Percentiles rank a stretch among this genome's conserved stretches.
phyloP scores from a whole-genome alignment of 64 coral and sea anemone species.

The Astreopora myriophthalma region DNA sequence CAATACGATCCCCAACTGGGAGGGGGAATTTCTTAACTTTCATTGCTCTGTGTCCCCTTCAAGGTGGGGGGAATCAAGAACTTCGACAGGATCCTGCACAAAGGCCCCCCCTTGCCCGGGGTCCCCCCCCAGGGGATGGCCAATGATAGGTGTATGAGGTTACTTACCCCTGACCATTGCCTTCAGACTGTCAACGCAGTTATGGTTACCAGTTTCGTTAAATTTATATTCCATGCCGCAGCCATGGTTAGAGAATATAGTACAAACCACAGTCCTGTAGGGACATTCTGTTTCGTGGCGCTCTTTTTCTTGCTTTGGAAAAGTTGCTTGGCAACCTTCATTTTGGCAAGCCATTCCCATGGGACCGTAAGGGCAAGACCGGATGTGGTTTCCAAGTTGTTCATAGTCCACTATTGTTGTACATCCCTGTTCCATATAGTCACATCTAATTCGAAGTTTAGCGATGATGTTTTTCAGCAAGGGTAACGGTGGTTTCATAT shows the following conservation, averaged over 20 bases:
- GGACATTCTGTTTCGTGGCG: slow-evolving; percentile 30
- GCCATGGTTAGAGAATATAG: not conserved
- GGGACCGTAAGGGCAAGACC: not conserved
- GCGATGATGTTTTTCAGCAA: slow-evolving; percentile 59
- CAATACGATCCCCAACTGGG: too few species aligned
- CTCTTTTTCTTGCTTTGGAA: slow-evolving; percentile 16
- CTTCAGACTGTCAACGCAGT: slow-evolving; percentile 14
- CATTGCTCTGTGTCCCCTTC: too few species aligned
- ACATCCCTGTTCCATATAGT: slow-evolving; percentile 31
- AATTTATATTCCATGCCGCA: slow-evolving; percentile 45
- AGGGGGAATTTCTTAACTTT: too few species aligned
- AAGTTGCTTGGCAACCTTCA: slow-evolving; percentile 12
- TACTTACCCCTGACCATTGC: not conserved
- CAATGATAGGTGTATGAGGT: not conserved
- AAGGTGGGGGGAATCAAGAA: too few species aligned
- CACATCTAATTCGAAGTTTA: slow-evolving; percentile 51
- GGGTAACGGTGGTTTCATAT: slow-evolving; percentile 35
- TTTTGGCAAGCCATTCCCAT: not conserved
- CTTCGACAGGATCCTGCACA: too few species aligned
- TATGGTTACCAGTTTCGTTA: slow-evolving; percentile 10
- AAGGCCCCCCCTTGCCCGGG: too few species aligned
- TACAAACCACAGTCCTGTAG: slow-evolving; percentile 11
- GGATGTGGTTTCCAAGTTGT: not conserved
- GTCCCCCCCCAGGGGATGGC: too few species aligned
- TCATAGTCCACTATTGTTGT: slow-evolving; percentile 11